A percentile compares a stretch with the other conserved stretches of the same genome.
Evolutionary conservation across 37 sponge, comb jelly and placozoan genomes (phyloP).

Genomic region (Lycopodina hypogea): DNA sequence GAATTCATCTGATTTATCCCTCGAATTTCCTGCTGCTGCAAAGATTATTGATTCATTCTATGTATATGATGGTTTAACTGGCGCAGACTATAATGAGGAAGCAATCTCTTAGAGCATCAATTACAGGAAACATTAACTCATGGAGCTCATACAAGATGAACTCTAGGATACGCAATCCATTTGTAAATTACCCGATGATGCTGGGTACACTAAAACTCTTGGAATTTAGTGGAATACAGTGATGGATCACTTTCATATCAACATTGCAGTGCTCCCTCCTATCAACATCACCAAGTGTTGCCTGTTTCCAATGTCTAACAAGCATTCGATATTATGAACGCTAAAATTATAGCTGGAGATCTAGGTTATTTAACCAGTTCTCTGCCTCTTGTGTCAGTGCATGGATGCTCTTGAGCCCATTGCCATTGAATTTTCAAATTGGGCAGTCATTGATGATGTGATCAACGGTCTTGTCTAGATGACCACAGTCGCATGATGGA

Average conservation of each 20-base stretch:
- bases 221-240: constrained; percentile 25
- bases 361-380: too few species aligned
- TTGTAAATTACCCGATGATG: constrained; percentile 14
- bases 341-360: constrained; percentile 22
- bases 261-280: constrained; percentile 2
- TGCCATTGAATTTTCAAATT: too few species aligned
- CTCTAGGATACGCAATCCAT: too few species aligned
- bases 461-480: too few species aligned
- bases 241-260: constrained; percentile 16
- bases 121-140: constrained; percentile 11
- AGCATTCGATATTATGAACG: constrained; percentile 31
- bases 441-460: too few species aligned
- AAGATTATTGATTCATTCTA: constrained; percentile 23
- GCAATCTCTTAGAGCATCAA: constrained; percentile 2
- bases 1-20: constrained; percentile 18
- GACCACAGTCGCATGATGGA: too few species aligned
- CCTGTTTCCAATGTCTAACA: constrained; percentile 24
- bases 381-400: too few species aligned
- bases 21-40: constrained; percentile 19
- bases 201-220: constrained; percentile 42
- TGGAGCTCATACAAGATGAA: constrained; percentile 19
- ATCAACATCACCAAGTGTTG: constrained; percentile 26
- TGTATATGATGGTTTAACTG: constrained; percentile 38
- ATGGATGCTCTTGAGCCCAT: too few species aligned
- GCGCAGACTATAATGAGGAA: constrained; percentile 5